Base-by-base conservation (phyloP, 1,140 invertebrate species). In the Plectus sambesii region DNA sequence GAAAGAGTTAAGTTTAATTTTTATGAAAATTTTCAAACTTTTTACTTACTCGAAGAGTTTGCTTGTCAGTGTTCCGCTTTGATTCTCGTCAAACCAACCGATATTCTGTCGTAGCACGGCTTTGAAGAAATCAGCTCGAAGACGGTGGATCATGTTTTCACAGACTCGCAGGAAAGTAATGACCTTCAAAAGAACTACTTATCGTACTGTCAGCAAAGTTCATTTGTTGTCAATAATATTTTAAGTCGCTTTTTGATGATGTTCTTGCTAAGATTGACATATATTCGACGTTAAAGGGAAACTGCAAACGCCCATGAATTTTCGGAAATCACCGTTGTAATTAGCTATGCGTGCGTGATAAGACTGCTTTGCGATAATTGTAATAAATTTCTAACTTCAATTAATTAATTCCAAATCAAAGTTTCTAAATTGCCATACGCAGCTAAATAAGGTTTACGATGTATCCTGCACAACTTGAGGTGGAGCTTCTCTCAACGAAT, bases 41-140 rank as follows among this genome's bases (percentile, higher is more conserved):
- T n/a, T 29, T 58, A 80, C 83, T 80, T 76, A 88, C 85, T 88
- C 84, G 15, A 84, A 80, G 54, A 89, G 80, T 70, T 83, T 79
- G 37, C 80, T 83, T 44, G 85, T 84, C 58, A 90, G 85, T 63
- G 87, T 85, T 59, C 84, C 83, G n/a, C 81, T 80, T 22, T 83
- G 80, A 59, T 85, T 80, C 1, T 81, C 79, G 66, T 90, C 86
- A 69, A 85, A 88, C 86, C 86, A 92, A 23, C 80, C 74, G 61
- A 89, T 84, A 60, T 90, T 85, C 70, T 89, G 86, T n/a, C 82
- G 76, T 2, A 92, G 70, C 1, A 87, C 78, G 2, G 82, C 75
- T 56, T 77, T 70, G 19, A 87, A 71, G 63, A 83, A 86, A 53
- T 74, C 70, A 55, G 75, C 76, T 35, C 82, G 78, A 19, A 86